Evolutionary conservation across 2,888 invertebrate genomes (phyloP).

Genomic region (Dioctria linearis): DNA sequence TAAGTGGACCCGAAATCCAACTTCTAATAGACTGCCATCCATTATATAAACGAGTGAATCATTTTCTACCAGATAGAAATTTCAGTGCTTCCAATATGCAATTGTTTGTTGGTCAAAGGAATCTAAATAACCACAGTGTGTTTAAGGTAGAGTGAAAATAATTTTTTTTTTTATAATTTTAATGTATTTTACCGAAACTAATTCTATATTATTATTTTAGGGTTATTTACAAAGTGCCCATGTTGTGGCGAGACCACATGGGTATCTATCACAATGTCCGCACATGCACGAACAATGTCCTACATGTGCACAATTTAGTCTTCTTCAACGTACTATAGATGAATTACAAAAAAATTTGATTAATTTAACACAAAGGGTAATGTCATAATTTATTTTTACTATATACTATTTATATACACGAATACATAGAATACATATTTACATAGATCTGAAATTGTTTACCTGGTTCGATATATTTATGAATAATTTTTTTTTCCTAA

Average conservation of each 20-base stretch:
- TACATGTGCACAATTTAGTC: conserved; percentile 90
- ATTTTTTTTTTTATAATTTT: not conserved
- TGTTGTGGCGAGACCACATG: conserved; percentile 88
- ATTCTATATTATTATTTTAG: conserved; percentile 70
- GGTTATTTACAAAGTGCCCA: conserved; percentile 91
- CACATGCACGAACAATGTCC: conserved; percentile 89
- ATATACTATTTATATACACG: conserved; percentile 2
- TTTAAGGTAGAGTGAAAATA: conserved; percentile 80
- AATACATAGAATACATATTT: not conserved
- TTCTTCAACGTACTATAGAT: conserved; percentile 86
- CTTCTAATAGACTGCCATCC: conserved; percentile 90
- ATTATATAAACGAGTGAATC: conserved; percentile 84
- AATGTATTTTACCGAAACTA: not conserved
- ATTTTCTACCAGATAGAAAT: conserved; percentile 82
- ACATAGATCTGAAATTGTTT: not conserved
- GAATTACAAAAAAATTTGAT: conserved; percentile 85
- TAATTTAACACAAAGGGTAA: conserved; percentile 88
- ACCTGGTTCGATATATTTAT: not conserved
- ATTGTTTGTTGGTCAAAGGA: conserved; percentile 91
- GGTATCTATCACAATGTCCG: conserved; percentile 89
- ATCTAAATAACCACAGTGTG: conserved; percentile 82
- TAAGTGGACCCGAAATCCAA: conserved; percentile 87
- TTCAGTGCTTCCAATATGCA: conserved; percentile 81
- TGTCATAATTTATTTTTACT: conserved; percentile 25
- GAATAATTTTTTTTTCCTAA: too few species aligned